A percentile compares a stretch with the other conserved stretches of the same genome.
phyloP scores from a whole-genome alignment of 2,113 vertebrate species.

The Thinocorus orbignyianus region DNA sequence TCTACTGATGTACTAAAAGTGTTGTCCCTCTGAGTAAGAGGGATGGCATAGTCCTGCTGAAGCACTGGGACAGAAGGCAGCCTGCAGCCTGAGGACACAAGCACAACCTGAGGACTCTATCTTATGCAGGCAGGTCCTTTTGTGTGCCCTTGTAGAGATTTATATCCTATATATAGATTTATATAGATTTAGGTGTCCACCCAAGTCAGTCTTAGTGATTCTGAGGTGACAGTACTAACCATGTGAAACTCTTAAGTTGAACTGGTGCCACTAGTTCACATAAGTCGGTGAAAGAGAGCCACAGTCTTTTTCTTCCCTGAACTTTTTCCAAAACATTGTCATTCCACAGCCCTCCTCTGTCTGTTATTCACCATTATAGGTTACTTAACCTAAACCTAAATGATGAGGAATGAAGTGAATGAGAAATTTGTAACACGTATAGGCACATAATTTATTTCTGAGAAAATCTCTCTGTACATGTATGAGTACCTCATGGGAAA shows the following conservation, averaged over 20 bases:
- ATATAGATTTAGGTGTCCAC: neutral
- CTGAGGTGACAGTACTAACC: neutral
- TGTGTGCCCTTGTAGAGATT: neutral
- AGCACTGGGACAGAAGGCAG: neutral
- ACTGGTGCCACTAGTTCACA: neutral
- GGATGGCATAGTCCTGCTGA: neutral
- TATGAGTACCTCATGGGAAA: neutral
- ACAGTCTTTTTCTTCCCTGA: neutral
- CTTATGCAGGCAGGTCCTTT: neutral
- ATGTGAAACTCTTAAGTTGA: neutral
- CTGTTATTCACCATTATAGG: neutral
- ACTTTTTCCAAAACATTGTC: neutral
- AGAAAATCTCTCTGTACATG: neutral
- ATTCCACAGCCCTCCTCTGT: neutral
- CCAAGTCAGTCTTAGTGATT: neutral
- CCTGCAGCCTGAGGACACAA: neutral
- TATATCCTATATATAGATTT: neutral
- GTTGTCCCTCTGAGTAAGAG: neutral
- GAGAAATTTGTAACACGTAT: neutral
- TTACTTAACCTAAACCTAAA: neutral
- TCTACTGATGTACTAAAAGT: neutral
- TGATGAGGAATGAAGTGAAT: neutral
- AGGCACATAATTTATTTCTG: neutral
- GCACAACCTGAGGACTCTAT: neutral
- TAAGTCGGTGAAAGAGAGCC: neutral